phyloP scores from a whole-genome alignment of 2,797 vertebrate genomes.

The Hipposideros larvatus region DNA sequence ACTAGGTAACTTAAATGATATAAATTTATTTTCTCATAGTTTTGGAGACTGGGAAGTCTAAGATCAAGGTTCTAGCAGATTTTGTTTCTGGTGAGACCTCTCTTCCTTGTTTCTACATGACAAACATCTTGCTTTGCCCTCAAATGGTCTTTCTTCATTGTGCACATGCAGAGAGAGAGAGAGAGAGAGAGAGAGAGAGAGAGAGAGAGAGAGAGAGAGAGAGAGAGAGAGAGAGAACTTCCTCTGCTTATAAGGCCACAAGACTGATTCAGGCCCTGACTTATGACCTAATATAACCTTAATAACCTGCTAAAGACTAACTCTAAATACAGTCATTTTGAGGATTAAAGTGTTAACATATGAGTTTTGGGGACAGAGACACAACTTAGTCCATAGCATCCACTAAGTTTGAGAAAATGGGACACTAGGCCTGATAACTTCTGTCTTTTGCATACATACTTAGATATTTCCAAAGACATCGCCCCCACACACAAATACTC shows the following conservation, averaged over 20 bases:
- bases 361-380: background rate
- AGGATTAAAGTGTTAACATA: background rate
- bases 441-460: background rate
- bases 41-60: no score
- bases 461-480: background rate
- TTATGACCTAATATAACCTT: background rate
- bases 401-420: constrained; percentile 27
- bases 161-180: background rate
- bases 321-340: background rate
- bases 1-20: no score
- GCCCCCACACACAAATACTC: background rate
- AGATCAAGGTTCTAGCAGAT: no score
- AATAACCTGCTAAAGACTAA: background rate
- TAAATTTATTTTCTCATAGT: no score
- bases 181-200: background rate
- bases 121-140: background rate
- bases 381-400: background rate
- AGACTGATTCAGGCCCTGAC: background rate
- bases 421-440: background rate
- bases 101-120: background rate
- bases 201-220: background rate
- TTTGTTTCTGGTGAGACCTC: background rate
- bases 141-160: background rate
- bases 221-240: background rate
- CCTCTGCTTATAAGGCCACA: background rate